Evolutionary conservation across 2,888 invertebrate species (phyloP).

Genomic region (Sphaerophoria rueppellii): DNA sequence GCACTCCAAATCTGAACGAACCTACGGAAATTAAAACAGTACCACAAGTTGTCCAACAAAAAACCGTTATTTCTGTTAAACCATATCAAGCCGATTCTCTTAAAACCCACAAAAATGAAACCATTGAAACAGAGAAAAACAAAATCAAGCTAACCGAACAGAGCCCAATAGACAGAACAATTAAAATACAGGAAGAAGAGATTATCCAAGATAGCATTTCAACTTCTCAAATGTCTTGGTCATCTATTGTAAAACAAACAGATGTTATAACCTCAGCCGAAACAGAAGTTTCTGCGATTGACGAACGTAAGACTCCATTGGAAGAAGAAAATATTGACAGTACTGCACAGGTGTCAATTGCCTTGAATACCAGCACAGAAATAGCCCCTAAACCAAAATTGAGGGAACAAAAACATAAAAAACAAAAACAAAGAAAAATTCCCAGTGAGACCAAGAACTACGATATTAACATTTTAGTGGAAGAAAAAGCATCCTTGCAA

Average conservation of each 20-base stretch:
- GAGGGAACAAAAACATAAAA: slow-evolving; percentile 6
- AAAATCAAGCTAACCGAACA: not conserved
- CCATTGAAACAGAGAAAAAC: not conserved
- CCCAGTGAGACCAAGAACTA: not conserved
- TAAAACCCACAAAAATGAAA: not conserved
- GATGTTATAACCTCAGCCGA: slow-evolving; percentile 2
- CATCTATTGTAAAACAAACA: slow-evolving; percentile 43
- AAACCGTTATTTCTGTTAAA: not conserved
- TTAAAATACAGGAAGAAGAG: not conserved
- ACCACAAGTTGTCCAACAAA: too few relatives aligned
- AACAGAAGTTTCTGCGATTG: not conserved
- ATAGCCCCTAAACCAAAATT: not conserved
- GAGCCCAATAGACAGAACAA: not conserved
- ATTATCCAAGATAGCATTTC: not conserved
- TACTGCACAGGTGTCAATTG: not conserved
- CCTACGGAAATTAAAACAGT: too few relatives aligned
- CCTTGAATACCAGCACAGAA: not conserved
- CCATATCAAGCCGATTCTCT: not conserved
- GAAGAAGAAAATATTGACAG: not conserved
- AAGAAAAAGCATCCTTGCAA: too few relatives aligned
- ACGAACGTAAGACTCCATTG: not conserved
- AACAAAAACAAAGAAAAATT: slow-evolving; percentile 36
- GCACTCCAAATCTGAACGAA: too few relatives aligned
- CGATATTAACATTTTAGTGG: too few relatives aligned
- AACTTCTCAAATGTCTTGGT: slow-evolving; percentile 33